These are phyloP conservation scores for Tiaroga cobitis DNA, from an alignment of 2,797 vertebrate species.

Conservation along the genomic window DNA sequence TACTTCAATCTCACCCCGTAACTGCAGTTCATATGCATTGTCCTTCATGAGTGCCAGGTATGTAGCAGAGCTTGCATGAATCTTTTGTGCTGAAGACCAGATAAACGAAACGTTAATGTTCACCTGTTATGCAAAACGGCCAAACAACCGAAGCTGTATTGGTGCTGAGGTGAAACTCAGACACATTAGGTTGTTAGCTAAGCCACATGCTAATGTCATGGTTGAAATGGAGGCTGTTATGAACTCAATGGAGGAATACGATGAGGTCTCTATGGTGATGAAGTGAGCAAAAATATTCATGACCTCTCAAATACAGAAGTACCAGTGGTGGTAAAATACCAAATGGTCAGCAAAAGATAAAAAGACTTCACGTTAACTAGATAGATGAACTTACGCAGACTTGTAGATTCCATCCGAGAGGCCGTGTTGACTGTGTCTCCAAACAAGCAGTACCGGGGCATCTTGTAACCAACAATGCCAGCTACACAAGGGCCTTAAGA, in stretches of 20 bases:
- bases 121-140: neutral
- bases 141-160: neutral
- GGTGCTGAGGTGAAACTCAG: neutral
- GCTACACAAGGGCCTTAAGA: slow-evolving; percentile 86
- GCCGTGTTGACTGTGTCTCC: slow-evolving; percentile 92
- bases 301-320: slow-evolving; percentile 1
- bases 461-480: slow-evolving; percentile 91
- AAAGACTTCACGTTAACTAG: neutral
- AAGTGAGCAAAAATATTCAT: slow-evolving; percentile 54
- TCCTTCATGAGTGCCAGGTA: slow-evolving; percentile 84
- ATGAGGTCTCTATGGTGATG: slow-evolving; percentile 51
- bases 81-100: slow-evolving; percentile 82
- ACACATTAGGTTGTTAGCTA: neutral
- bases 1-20: slow-evolving; percentile 87
- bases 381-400: slow-evolving; percentile 79
- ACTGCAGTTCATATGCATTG: slow-evolving; percentile 86
- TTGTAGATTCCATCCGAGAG: slow-evolving; percentile 91
- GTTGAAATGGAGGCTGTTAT: neutral
- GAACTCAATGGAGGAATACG: neutral
- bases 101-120: neutral
- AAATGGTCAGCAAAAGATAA: neutral
- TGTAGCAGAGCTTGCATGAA: slow-evolving; percentile 87
- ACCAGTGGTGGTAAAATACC: neutral
- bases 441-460: slow-evolving; percentile 92
- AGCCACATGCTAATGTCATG: neutral